Evolutionary conservation across 2,888 invertebrate genomes (phyloP), one percentile per base, ranked within the genome.

Genomic region (Philopedon plagiatum): DNA sequence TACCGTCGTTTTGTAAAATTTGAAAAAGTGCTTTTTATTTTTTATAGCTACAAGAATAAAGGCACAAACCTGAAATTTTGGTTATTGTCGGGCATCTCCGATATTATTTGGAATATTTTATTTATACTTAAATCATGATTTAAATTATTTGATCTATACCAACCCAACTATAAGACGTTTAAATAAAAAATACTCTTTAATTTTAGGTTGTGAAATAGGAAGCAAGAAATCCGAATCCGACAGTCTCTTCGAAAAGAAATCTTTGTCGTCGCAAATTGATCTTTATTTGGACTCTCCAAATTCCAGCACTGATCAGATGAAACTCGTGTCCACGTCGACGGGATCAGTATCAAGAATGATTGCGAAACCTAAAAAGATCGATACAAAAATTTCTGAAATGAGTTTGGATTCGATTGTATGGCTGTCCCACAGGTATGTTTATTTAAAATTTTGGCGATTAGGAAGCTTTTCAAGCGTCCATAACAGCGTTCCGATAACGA

Each of bases 331-430:
- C 5, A 64, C 75, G 32, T 76, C 76, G 0, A 75, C 65, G 21
- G 75, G 71, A 8, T 69, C 73, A 8, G 32, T 32, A 7, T 64
- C 65, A 1, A 75, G 60, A 63, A 8, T 54, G 15, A 21, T 46
- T 5, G 41, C 37, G 39, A 72, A 64, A 58, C n/a, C 15, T 37
- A 80, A 75, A 60, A 81, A 76, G 56, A 70, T 46, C 3, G 82
- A 84, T 69, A 81, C 82, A 8, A 92, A 92, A 82, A 93, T 94
- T 75, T 94, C 95, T 0, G 95, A 95, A 82, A 94, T 95, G 91
- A 94, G 94, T 81, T 91, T 92, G 0, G 96, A 95, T 81, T 95
- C 95, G 80, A 86, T 96, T 0, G 91, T 96, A 73, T 98, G 98
- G 98, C 83, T 99, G 70, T 93, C 97, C 0, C 95, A 97, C 86